Base-by-base conservation (phyloP, 2,888 invertebrate genomes). In the Lymantria monacha region DNA sequence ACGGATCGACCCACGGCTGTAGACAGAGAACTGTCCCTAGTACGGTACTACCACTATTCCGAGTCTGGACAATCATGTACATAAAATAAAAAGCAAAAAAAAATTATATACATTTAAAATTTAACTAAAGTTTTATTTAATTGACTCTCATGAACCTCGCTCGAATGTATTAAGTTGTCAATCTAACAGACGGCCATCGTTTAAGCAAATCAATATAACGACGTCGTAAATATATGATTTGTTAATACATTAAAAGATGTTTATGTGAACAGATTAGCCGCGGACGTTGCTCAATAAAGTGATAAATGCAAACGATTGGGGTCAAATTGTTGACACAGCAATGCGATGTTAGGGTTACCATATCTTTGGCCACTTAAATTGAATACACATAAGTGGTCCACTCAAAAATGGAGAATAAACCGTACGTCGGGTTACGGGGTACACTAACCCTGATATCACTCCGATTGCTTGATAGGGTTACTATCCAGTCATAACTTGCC, bases 231-330 rank as follows among this genome's bases (percentile, higher is more conserved):
- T 47, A 44, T 44, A 37, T 44, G 41, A 56, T 62, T 63, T 55
- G 63, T 54, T 55, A 44, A 50, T 22, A 60, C 57, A 55, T 73
- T 63, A 62, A 42, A 30, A 44, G 51, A 57, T 61, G 62, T 72
- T 69, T 57, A 67, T 59, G 36, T 49, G 49, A 50, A 56, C 53
- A 60, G 68, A 59, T 71, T 62, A 66, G 51, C 53, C 50, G 48
- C 46, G n/a, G 12, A 49, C 48, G 57, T 50, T 48, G 53, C 51
- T 57, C 74, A 74, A 72, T 69, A 69, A 65, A 71, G 66, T 61
- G 62, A 75, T 76, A 73, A 74, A 74, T 68, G 63, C 63, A 53
- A 50, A 55, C 63, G 58, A 69, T 69, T 63, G 61, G 67, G 68
- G 72, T 72, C 59, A 66, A 72, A 69, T 64, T 49, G 45, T 45